Percentiles rank a stretch among this genome's conserved stretches.
Evolutionary conservation across 2,113 vertebrate genomes (phyloP).

Genomic region (Lamprotornis superbus): DNA sequence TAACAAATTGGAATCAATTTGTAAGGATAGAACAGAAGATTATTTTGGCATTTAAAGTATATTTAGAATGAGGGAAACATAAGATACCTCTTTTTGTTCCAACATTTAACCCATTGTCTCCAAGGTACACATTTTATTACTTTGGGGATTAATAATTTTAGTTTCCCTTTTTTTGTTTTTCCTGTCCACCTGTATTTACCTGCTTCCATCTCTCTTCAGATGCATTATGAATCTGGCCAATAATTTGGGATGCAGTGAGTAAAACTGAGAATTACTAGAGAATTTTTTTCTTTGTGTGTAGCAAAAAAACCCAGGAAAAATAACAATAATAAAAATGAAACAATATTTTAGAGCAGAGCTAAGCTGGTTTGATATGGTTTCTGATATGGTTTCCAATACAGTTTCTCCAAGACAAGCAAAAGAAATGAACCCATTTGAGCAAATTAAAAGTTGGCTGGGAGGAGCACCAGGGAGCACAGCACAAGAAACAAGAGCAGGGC

Average conservation of each 20-base stretch:
- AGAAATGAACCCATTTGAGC: neutral
- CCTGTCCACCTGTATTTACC: neutral
- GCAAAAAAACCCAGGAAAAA: neutral
- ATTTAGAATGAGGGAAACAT: neutral
- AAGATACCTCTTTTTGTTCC: neutral
- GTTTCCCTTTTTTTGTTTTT: neutral
- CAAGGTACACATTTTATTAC: neutral
- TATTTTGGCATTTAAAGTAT: slow-evolving; percentile 20
- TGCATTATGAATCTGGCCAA: neutral
- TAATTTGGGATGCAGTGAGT: neutral
- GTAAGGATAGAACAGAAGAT: neutral
- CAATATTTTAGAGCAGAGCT: neutral
- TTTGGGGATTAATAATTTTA: neutral
- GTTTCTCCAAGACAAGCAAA: neutral
- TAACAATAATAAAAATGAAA: neutral
- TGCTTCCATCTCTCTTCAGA: neutral
- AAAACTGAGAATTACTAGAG: neutral
- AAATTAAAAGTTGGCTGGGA: slow-evolving; percentile 14
- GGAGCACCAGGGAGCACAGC: neutral
- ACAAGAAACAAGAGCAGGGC: neutral
- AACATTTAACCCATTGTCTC: neutral
- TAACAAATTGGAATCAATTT: slow-evolving; percentile 46
- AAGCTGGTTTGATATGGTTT: neutral
- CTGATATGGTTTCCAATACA: neutral
- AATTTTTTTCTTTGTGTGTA: neutral